These are phyloP conservation scores for Alouatta palliata DNA, from an alignment of 2,113 vertebrate species.

Conservation along the genomic window DNA sequence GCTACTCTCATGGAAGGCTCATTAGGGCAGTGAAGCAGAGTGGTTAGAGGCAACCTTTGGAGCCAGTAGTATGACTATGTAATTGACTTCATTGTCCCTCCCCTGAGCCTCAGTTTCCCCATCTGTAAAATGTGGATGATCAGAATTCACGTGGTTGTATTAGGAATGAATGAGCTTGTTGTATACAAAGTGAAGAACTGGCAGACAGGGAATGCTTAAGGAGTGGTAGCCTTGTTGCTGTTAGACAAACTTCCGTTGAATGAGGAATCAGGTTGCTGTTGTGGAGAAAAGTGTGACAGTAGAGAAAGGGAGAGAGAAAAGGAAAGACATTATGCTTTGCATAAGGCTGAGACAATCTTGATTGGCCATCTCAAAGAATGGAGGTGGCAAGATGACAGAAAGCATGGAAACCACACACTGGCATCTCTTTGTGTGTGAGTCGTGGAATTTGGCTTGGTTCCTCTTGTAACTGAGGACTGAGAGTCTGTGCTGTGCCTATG, in stretches of 20 bases:
- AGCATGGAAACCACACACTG: accelerated
- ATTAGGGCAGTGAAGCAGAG: background rate
- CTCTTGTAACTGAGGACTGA: background rate
- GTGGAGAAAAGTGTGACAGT: background rate
- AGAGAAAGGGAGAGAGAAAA: background rate
- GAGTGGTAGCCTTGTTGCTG: background rate
- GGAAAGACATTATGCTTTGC: background rate
- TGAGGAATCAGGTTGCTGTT: background rate
- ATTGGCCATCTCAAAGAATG: background rate
- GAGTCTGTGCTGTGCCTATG: background rate
- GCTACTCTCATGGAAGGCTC: background rate
- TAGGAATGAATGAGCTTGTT: background rate
- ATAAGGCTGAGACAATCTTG: background rate
- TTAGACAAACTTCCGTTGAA: background rate
- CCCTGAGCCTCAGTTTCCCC: background rate
- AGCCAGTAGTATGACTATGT: background rate
- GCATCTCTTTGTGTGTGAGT: background rate
- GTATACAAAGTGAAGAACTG: background rate
- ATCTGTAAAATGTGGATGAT: background rate
- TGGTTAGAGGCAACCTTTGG: background rate
- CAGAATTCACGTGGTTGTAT: background rate
- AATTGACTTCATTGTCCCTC: background rate
- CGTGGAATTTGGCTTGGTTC: background rate
- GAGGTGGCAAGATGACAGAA: background rate
- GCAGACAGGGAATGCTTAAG: background rate